Evolutionary conservation across 2,113 vertebrate species (phyloP).

Genomic region (Chloroceryle aenea): DNA sequence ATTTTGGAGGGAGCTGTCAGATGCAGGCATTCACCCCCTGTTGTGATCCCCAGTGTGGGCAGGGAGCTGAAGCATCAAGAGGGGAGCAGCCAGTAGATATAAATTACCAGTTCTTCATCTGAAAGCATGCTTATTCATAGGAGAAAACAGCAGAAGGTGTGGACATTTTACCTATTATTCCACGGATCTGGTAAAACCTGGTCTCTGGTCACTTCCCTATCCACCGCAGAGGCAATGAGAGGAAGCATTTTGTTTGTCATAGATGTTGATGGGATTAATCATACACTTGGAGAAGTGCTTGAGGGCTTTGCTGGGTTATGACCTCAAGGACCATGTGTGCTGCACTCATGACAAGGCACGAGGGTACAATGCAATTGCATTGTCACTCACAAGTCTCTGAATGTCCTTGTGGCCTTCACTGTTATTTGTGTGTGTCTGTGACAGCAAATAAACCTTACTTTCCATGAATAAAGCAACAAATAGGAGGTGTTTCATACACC

Average conservation of each 20-base stretch:
- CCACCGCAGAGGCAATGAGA: not conserved
- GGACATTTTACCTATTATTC: not conserved
- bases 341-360: not conserved
- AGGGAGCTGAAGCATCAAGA: not conserved
- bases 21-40: not conserved
- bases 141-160: not conserved
- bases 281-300: not conserved
- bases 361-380: too few species aligned
- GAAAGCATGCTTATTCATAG: not conserved
- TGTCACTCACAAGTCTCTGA: not conserved
- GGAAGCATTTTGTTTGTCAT: not conserved
- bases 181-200: not conserved
- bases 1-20: not conserved
- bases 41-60: not conserved
- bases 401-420: not conserved
- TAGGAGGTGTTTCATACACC: not conserved
- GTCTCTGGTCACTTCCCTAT: not conserved
- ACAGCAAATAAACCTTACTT: not conserved
- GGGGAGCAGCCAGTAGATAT: not conserved
- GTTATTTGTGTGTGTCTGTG: not conserved
- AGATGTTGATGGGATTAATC: not conserved
- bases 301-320: not conserved
- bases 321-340: not conserved
- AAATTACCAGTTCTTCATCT: not conserved
- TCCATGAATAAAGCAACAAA: not conserved